These are phyloP conservation scores for Lasaia peninsularis DNA, from an alignment of 1,140 invertebrate species.

Conservation along the genomic window DNA sequence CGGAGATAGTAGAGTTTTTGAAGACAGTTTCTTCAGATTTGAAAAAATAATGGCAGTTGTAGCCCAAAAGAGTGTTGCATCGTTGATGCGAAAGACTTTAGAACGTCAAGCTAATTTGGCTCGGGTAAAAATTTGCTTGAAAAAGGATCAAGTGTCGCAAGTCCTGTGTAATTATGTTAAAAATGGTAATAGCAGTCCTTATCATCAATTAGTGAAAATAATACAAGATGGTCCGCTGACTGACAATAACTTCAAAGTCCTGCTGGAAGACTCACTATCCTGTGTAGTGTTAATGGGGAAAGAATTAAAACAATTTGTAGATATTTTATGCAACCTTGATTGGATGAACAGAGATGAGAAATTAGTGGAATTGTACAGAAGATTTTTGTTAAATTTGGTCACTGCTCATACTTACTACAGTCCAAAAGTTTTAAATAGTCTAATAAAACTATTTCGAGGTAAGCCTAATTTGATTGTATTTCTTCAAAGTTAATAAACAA, in stretches of 20 bases:
- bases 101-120: constrained; percentile 53
- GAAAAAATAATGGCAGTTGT: constrained; percentile 65
- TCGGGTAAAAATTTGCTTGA: constrained; percentile 52
- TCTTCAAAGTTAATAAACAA: background rate
- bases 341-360: constrained; percentile 52
- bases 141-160: constrained; percentile 56
- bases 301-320: constrained; percentile 57
- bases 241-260: constrained; percentile 60
- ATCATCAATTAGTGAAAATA: constrained; percentile 59
- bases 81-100: constrained; percentile 65
- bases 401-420: constrained; percentile 71
- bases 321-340: constrained; percentile 55
- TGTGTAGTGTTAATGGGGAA: constrained; percentile 61
- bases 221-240: constrained; percentile 54
- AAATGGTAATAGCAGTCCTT: constrained; percentile 47
- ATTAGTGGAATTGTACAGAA: constrained; percentile 52
- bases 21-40: constrained; percentile 61
- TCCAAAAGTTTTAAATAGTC: constrained; percentile 51
- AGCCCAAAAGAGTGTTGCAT: constrained; percentile 60
- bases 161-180: constrained; percentile 47
- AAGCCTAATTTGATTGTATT: constrained; percentile 19
- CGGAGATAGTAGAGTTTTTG: constrained; percentile 62
- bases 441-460: constrained; percentile 69
- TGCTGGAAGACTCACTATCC: constrained; percentile 59
- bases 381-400: constrained; percentile 58